Base-by-base conservation (phyloP, 2,888 invertebrate genomes). In the Zelleria hepariella region DNA sequence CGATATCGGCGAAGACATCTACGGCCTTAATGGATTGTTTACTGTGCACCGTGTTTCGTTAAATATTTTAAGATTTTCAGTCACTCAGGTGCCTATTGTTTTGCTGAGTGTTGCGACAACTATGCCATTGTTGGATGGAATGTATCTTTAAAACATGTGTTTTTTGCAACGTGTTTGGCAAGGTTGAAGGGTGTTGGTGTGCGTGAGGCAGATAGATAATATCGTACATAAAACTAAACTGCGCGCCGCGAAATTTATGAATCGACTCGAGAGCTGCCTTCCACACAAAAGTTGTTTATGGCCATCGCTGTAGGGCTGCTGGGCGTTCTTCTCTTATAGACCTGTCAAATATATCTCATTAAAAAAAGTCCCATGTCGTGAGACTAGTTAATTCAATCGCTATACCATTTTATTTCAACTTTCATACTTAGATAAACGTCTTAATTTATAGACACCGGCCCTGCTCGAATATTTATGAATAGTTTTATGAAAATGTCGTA, bases 281-380 rank as follows among this genome's bases (percentile, higher is more conserved):
- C 86, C 80, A 84, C 83, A 83, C 86, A 82, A 84, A 85, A 80
- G 79, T 86, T 82, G 85, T 88, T 86, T 87, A 87, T 85, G 74
- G 74, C 79, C 62, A 68, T 71, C 67, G 72, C 69, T 69, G 66
- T 77, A 86, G 87, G 87, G 87, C 71, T 86, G 61, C 47, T 53
- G 15, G 26, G 24, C 20, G 7, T 18, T 2, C 74, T 66, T 62
- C 73, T 66, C 10, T 24, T 24, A 15, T 24, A 53, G 23, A 53
- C 23, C n/a, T 15, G 53, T 25, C 25, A 24, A 25, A 77, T 82
- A 80, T 78, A 80, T 82, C 80, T 81, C 69, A 68, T 68, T 71
- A 70, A 74, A 77, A 77, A n/a, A 72, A 53, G 77, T 73, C 72
- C 67, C 83, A 82, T 75, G 80, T 73, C 63, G 80, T 66, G 82